Evolutionary conservation across 1,140 invertebrate genomes (phyloP).

Genomic region (Dufourea novaeangliae): DNA sequence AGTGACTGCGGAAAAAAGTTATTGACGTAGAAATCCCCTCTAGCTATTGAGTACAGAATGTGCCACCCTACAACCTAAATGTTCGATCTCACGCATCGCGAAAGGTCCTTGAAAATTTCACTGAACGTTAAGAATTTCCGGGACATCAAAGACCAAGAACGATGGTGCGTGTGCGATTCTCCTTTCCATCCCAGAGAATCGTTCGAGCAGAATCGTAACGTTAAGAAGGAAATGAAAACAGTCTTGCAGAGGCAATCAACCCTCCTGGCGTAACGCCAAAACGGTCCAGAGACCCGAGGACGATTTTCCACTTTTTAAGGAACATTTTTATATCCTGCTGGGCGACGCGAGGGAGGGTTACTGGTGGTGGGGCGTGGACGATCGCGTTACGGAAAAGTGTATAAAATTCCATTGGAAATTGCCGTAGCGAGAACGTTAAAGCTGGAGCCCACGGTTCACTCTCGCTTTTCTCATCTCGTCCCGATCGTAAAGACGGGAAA

Average conservation of each 20-base stretch:
- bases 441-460: slow-evolving; percentile 34
- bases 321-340: slow-evolving; percentile 5
- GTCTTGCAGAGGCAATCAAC: slow-evolving; percentile 12
- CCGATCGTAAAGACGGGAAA: slow-evolving; percentile 70
- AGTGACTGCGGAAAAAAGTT: too few relatives aligned
- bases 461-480: slow-evolving; percentile 55
- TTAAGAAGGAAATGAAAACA: neutral
- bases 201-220: neutral
- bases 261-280: neutral
- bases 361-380: too few relatives aligned
- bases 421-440: slow-evolving; percentile 35
- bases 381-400: slow-evolving; percentile 32
- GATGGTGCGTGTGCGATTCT: neutral
- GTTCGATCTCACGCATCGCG: too few relatives aligned
- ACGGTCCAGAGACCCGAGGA: neutral
- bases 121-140: too few relatives aligned
- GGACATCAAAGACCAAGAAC: too few relatives aligned
- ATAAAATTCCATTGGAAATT: slow-evolving; percentile 44
- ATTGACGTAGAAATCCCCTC: too few relatives aligned
- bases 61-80: too few relatives aligned
- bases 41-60: too few relatives aligned
- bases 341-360: neutral
- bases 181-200: neutral
- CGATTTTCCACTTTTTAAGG: slow-evolving; percentile 31
- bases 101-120: too few relatives aligned